A percentile compares a stretch with the other conserved stretches of the same genome.
phyloP scores from a whole-genome alignment of 2,888 invertebrate species.

The Euplexia lucipara region DNA sequence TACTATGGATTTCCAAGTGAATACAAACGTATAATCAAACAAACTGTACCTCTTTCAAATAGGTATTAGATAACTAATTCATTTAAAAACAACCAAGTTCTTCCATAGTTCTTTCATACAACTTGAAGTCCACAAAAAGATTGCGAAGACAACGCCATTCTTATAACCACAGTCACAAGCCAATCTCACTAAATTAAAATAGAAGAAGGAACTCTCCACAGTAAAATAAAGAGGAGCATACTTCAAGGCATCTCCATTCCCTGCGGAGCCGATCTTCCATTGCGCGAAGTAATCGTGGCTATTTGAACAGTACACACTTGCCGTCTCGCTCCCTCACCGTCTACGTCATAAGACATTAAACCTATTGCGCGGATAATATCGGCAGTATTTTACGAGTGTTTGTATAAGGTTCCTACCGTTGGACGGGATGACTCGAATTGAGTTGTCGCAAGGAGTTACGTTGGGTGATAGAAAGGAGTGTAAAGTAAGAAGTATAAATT shows the following conservation, averaged over 20 bases:
- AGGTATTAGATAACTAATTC: too few species aligned
- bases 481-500: background rate
- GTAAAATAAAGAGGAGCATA: slow-evolving; percentile 59
- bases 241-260: slow-evolving; percentile 51
- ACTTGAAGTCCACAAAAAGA: slow-evolving; percentile 11
- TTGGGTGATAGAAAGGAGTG: background rate
- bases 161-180: slow-evolving; percentile 44
- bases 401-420: slow-evolving; percentile 70
- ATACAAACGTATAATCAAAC: too few species aligned
- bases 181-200: slow-evolving; percentile 57
- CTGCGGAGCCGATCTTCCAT: slow-evolving; percentile 52
- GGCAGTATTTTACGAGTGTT: slow-evolving; percentile 80
- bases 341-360: slow-evolving; percentile 81
- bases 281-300: slow-evolving; percentile 72
- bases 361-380: slow-evolving; percentile 83
- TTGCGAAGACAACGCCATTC: slow-evolving; percentile 19
- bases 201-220: slow-evolving; percentile 29
- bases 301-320: slow-evolving; percentile 77
- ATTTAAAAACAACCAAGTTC: too few species aligned
- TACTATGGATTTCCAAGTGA: too few species aligned
- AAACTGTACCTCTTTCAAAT: too few species aligned
- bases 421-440: slow-evolving; percentile 45
- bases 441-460: slow-evolving; percentile 19
- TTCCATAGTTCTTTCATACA: background rate
- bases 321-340: slow-evolving; percentile 65